Evolutionary conservation across 2,888 invertebrate genomes (phyloP), one percentile per base, ranked within the genome.

Genomic region (Ornithoptera alexandrae): DNA sequence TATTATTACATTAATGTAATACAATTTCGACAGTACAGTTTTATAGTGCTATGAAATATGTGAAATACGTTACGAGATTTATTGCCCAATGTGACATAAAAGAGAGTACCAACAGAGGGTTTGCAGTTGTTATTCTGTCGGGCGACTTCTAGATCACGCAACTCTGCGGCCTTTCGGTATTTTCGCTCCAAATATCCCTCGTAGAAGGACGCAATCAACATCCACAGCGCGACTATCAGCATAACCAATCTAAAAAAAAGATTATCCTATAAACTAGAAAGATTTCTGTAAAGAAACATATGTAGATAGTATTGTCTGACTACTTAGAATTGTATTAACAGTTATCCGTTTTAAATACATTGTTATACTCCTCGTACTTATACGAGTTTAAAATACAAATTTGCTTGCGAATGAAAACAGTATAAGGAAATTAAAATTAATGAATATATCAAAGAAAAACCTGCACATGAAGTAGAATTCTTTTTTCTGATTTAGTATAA

Each of bases 201-300:
- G 82, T 95, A 95, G 57, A 94, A 80, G 0, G 95, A 95, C 2
- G 95, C 94, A 67, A 93, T 83, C 66, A 95, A 81, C 89, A 95
- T 94, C 76, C 96, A 82, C 12, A 94, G 77, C 0, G 92, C 74
- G 20, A 94, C 91, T 15, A 89, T 75, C 7, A 92, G 76, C 69
- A 88, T 86, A 61, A 93, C 91, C 3, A 94, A 89, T 72, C 95
- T 95, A 88, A 59, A 85, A 80, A 77, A 78, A 1, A 46, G 15
- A 46, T 46, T 46, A 12, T 46, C 3, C 1, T 2, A 12, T 46
- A 46, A 15, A 46, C 15, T 15, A 15, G 1, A 46, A 2, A 15
- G 12, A 12, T 10, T 12, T 2, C 15, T 46, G 15, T 46, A 46
- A 30, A 30, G 2, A 30, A 30, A 30, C 3, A 30, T 30, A 30